These are phyloP conservation scores for Callyntrura sp. DNA, from an alignment of 2,888 invertebrate genomes.

Conservation along the genomic window DNA sequence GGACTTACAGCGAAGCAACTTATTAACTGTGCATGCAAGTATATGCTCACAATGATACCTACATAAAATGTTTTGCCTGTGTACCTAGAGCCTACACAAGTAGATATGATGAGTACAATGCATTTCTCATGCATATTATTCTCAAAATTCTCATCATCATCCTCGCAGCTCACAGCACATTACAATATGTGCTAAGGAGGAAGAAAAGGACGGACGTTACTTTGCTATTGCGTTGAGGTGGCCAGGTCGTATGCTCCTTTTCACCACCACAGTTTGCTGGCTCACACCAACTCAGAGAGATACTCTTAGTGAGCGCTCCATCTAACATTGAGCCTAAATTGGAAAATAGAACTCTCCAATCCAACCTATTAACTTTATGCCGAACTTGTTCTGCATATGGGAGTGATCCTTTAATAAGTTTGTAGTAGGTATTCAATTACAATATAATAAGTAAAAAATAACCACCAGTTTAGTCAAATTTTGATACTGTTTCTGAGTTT, in stretches of 20 bases:
- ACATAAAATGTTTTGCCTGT: not conserved
- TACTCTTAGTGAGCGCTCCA: not conserved
- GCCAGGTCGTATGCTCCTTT: constrained; percentile 10
- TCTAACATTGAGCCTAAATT: not conserved
- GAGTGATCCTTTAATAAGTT: not conserved
- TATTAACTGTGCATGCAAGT: constrained; percentile 4
- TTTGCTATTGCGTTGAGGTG: constrained; percentile 17
- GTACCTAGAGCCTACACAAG: not conserved
- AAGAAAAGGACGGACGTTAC: constrained; percentile 51
- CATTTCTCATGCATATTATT: not conserved
- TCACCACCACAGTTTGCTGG: not conserved
- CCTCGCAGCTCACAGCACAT: constrained; percentile 17
- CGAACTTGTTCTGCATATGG: not conserved
- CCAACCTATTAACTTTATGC: not conserved
- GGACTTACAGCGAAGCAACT: not conserved
- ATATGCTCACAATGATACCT: not conserved
- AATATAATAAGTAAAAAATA: no score
- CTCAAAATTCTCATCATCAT: constrained; percentile 13
- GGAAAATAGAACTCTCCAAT: no score
- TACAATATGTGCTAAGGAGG: not conserved
- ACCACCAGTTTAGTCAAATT: not conserved
- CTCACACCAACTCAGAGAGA: constrained; percentile 9
- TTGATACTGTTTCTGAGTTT: not conserved
- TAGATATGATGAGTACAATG: constrained; percentile 5
- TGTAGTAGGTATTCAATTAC: not conserved